Evolutionary conservation across 2,797 vertebrate genomes (phyloP).

Genomic region (Catostomus latipinnis): DNA sequence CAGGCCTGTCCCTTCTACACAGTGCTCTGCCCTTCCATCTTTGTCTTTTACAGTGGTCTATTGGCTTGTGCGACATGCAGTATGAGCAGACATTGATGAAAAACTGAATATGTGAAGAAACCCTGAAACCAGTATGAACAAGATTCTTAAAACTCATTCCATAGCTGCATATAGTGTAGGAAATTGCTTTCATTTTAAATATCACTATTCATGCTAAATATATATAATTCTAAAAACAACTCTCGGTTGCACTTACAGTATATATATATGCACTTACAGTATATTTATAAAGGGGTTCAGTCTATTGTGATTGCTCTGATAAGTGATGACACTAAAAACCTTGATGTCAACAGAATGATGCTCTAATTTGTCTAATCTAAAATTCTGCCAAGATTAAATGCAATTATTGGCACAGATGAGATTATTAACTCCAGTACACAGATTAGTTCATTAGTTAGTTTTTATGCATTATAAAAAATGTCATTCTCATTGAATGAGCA

Average conservation of each 20-base stretch:
- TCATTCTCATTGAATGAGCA: not conserved
- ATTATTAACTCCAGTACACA: not conserved
- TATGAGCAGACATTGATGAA: not conserved
- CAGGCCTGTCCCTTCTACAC: not conserved
- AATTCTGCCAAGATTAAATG: not conserved
- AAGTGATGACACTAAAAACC: too few relatives aligned
- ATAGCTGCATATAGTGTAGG: not conserved
- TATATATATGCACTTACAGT: too few relatives aligned
- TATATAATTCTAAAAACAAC: too few relatives aligned
- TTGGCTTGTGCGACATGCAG: not conserved
- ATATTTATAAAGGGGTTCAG: not conserved
- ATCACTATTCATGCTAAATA: too few relatives aligned
- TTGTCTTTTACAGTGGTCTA: not conserved
- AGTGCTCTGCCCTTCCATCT: not conserved
- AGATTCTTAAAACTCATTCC: too few relatives aligned
- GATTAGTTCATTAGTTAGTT: not conserved
- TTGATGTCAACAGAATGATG: not conserved
- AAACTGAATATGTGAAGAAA: not conserved
- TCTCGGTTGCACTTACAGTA: too few relatives aligned
- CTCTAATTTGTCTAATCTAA: conserved; percentile 9
- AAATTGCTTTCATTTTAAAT: too few relatives aligned
- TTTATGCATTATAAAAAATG: not conserved
- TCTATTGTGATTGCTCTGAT: not conserved
- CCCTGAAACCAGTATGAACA: too few relatives aligned
- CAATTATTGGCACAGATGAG: not conserved